phyloP scores from a whole-genome alignment of 1,140 invertebrate species.

The Dinothrombium tinctorium region DNA sequence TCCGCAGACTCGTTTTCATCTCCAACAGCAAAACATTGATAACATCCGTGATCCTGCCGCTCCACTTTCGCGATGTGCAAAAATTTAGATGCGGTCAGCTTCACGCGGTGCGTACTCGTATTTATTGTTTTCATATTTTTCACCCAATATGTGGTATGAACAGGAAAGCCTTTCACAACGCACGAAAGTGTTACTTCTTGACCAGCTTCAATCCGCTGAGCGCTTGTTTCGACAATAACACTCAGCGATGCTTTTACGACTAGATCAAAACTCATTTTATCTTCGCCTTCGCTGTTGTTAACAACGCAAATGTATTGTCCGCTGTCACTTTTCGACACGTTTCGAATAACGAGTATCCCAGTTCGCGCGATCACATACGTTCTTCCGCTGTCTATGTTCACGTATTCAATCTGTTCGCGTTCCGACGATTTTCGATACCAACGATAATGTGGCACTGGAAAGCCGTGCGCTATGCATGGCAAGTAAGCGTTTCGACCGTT shows the following conservation, averaged over 20 bases:
- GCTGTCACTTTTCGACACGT: slow-evolving; percentile 11
- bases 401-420: not conserved
- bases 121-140: not conserved
- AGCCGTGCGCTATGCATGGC: slow-evolving; percentile 21
- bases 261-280: slow-evolving; percentile 16
- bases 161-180: not conserved
- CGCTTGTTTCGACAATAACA: not conserved
- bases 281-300: slow-evolving; percentile 16
- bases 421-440: slow-evolving; percentile 13
- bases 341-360: slow-evolving; percentile 14
- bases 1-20: not conserved
- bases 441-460: slow-evolving; percentile 15
- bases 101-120: not conserved
- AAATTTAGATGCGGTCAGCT: not conserved
- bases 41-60: not conserved
- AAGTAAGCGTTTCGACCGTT: slow-evolving; percentile 19
- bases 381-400: slow-evolving; percentile 2
- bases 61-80: not conserved
- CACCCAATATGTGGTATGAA: not conserved
- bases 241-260: slow-evolving; percentile 8
- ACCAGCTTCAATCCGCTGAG: not conserved
- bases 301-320: slow-evolving; percentile 16
- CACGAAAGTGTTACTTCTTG: not conserved
- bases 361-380: not conserved
- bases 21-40: not conserved